Base-by-base conservation (phyloP, 1,140 invertebrate species). In the Drosophila repletoides region DNA sequence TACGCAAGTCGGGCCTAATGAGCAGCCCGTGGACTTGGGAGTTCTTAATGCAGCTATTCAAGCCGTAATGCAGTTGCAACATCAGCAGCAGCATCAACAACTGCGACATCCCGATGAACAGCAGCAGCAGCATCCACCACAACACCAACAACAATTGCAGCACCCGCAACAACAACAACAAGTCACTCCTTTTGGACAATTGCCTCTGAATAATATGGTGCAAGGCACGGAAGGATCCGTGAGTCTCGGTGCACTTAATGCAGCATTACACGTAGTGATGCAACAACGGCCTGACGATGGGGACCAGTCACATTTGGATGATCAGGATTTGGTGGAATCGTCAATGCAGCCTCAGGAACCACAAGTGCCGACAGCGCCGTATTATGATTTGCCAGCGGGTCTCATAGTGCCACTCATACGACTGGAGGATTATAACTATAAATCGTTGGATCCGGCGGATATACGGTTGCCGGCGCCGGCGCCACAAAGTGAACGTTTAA, bases 351-450 rank as follows among this genome's bases (percentile, higher is more conserved):
- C 5, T 40, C 95, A 96, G 75, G 77, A 96, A 72, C 95, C 96
- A 69, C 91, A 97, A 45, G 94, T 97, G 91, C 97, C 97, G 7
- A 95, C 95, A 49, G 95, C 97, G 67, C 97, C 98, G 41, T 99
- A 99, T 90, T 99, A 96, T 90, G 98, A 99, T 89, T 92, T 99
- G 48, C 98, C 98, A 9, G 98, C 98, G 66, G 98, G 97, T 46
- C 91, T 99, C 0, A 98, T 99, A 95, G 97, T 90, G 24, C 96
- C 97, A 6, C 91, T 98, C 5, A 96, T 99, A 52, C 90, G 96
- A 92, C 90, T 98, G 51, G 97, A 98, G 91, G 98, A 99, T 73
- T 94, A 93, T 77, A 95, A 95, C 46, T 99, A 99, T 91, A 95
- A 95, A 83, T 93, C 97, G 0, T 90, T 99, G 40, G 96, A 99